Conservation (phyloP, 2,113 vertebrate species). For the Anolis sagrei region DNA sequence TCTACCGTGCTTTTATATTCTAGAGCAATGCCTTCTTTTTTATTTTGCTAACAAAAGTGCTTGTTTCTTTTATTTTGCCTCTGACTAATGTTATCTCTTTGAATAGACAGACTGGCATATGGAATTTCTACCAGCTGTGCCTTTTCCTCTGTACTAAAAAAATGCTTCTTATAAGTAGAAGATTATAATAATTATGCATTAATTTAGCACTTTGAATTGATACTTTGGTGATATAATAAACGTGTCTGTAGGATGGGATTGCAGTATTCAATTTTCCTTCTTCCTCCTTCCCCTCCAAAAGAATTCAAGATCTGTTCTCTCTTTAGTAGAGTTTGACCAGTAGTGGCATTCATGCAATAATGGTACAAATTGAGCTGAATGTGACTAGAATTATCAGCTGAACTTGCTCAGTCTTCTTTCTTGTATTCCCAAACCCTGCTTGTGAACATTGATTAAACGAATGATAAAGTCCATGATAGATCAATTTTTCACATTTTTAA, state of each 20-base stretch:
- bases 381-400: constrained; percentile 50
- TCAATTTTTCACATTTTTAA: constrained; percentile 71
- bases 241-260: constrained; percentile 19
- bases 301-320: constrained; percentile 40
- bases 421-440: constrained; percentile 34
- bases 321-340: constrained; percentile 47
- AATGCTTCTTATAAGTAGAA: constrained; percentile 41
- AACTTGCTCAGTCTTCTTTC: constrained; percentile 39
- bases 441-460: constrained; percentile 67
- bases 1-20: constrained; percentile 16
- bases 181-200: constrained; percentile 33
- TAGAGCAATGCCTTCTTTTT: constrained; percentile 28
- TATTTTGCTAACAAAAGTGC: constrained; percentile 27
- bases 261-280: background rate
- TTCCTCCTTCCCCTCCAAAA: constrained; percentile 35
- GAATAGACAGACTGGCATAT: constrained; percentile 28
- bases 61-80: constrained; percentile 42
- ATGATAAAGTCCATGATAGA: constrained; percentile 63
- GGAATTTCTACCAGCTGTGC: constrained; percentile 31
- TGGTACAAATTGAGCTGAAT: constrained; percentile 35
- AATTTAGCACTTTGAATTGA: constrained; percentile 22
- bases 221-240: constrained; percentile 30
- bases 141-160: constrained; percentile 23
- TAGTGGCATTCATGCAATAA: constrained; percentile 49
- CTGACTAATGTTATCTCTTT: constrained; percentile 28